Evolutionary conservation across 2,113 vertebrate genomes (phyloP), one percentile per base, ranked within the genome.

Genomic region (Amphiprion percula): DNA sequence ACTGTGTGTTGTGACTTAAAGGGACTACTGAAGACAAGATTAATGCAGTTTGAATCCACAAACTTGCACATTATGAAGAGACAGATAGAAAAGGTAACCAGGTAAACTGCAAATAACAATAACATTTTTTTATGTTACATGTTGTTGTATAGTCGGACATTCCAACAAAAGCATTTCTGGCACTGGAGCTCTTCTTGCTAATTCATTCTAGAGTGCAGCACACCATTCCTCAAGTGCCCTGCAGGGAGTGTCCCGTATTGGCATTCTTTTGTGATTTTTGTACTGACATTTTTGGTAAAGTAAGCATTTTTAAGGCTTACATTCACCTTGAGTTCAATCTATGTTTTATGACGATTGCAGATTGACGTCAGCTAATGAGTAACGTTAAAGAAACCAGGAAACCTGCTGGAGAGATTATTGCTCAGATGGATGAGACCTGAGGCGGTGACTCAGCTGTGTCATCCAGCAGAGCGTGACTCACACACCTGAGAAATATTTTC

Each of bases 391-490:
- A 4, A 44, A 41, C 39, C 10, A 10, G 39, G 39, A 1, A 12
- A 12, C 30, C 39, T 41, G 0, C 12, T 47, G 21, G 3, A 76
- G 0, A 67, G n/a, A 75, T 16, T 54, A 33, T 61, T 37, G 63
- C 21, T 49, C 9, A 14, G 1, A 47, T 30, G 17, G 49, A 33
- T 33, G 58, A 52, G 28, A 37, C 24, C n/a, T 8, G 49, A 59
- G 21, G 24, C 49, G 21, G 30, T 82, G 82, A 84, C 69, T 90
- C 85, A 87, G 21, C 19, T 3, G 10, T 59, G 69, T 68, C 58
- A 39, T 53, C 4, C 21, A 14, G 4, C 11, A 52, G 21, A 53
- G 23, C 0, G 11, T 90, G 83, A 86, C 66, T 83, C 88, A 80
- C 33, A 17, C 10, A 49, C 10, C 30, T 54, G 53, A 56, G 19